phyloP scores from a whole-genome alignment of 2,797 vertebrate genomes.

The Spondyliosoma cantharus region DNA sequence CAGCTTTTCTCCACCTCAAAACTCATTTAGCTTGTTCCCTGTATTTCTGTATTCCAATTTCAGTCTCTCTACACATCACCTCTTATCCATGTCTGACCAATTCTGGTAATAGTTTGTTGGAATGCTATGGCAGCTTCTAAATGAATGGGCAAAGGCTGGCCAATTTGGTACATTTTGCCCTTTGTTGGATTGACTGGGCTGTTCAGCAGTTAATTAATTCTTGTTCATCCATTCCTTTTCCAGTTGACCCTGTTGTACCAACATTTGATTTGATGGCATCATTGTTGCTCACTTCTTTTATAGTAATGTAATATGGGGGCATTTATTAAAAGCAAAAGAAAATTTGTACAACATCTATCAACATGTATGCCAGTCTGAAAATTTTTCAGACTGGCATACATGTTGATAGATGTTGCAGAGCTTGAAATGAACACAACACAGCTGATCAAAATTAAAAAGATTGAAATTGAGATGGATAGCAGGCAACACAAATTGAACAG shows the following conservation, averaged over 20 bases:
- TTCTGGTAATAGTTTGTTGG: not conserved
- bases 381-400: not conserved
- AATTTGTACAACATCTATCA: too few relatives aligned
- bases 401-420: not conserved
- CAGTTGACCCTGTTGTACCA: not conserved
- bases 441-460: not conserved
- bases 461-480: not conserved
- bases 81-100: not conserved
- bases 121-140: not conserved
- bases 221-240: too few relatives aligned
- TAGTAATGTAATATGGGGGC: not conserved
- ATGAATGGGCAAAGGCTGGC: not conserved
- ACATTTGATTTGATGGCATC: not conserved
- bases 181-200: not conserved
- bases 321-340: not conserved
- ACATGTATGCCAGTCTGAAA: too few relatives aligned
- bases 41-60: not conserved
- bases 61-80: not conserved
- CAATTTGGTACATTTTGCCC: not conserved
- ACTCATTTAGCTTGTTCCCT: not conserved
- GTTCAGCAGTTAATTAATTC: not conserved
- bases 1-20: constrained; percentile 23
- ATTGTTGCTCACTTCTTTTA: constrained; percentile 1
- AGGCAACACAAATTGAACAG: not conserved
- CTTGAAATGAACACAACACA: not conserved